Conservation (phyloP, 2,797 vertebrate species). For the Choloepus didactylus region DNA sequence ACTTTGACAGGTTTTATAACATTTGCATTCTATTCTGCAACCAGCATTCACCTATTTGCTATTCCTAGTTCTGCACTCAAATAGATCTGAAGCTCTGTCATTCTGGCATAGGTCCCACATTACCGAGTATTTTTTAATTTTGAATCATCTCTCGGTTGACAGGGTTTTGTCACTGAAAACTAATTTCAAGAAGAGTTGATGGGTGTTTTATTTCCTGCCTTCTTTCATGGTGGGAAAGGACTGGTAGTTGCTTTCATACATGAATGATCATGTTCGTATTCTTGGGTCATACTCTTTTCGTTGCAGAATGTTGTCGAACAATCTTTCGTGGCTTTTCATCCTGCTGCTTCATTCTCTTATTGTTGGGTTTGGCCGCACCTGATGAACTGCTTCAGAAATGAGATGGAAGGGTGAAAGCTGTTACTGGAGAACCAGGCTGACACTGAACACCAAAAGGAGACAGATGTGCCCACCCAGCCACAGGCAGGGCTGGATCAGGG, state of each 20-base stretch:
- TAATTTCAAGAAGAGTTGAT: background rate
- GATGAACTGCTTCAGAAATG: background rate
- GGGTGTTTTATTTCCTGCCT: background rate
- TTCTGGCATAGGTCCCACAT: background rate
- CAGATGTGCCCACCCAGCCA: background rate
- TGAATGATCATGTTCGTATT: background rate
- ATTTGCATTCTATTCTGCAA: conserved; percentile 53
- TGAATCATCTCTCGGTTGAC: background rate
- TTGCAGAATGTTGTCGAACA: accelerated
- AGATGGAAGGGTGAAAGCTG: background rate
- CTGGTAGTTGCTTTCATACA: background rate
- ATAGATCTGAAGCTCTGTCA: background rate
- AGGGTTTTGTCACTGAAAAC: background rate
- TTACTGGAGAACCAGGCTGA: background rate
- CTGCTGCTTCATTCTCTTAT: background rate
- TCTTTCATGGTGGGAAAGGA: background rate
- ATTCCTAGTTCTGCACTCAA: conserved; percentile 6
- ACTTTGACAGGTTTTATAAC: conserved; percentile 74
- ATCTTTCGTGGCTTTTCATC: background rate
- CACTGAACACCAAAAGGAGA: accelerated
- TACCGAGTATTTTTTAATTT: background rate
- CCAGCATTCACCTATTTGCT: conserved; percentile 59
- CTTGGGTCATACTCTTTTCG: background rate
- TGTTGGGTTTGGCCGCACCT: background rate
- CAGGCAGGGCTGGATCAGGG: background rate